Conservation (phyloP, 2,797 vertebrate species). For the Erithacus rubecula region DNA sequence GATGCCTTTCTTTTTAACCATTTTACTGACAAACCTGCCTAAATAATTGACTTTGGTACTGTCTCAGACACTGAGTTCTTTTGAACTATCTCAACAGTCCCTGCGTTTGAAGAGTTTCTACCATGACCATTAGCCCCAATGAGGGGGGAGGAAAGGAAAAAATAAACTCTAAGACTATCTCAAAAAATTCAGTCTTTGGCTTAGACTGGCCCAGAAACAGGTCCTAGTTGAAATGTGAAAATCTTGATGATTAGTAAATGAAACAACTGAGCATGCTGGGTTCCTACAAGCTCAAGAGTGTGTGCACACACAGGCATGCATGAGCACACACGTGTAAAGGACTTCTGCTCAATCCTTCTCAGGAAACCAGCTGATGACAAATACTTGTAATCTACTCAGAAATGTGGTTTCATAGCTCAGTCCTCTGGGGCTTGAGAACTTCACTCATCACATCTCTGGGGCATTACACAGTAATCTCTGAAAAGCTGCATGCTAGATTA, state of each 20-base stretch:
- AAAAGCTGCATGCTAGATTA: not conserved
- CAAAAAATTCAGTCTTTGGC: conserved; percentile 20
- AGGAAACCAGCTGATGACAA: not conserved
- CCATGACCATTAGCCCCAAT: conserved; percentile 49
- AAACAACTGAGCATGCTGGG: not conserved
- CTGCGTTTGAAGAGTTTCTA: conserved; percentile 60
- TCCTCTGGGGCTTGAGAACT: conserved; percentile 13
- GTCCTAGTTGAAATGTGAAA: not conserved
- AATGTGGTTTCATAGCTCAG: conserved; percentile 1
- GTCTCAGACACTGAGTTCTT: conserved; percentile 61
- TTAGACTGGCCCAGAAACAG: not conserved
- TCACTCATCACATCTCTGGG: not conserved
- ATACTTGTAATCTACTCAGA: not conserved
- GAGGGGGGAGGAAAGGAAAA: not conserved
- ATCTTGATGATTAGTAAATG: not conserved
- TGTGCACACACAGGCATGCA: not conserved
- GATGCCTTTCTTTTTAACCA: conserved; percentile 33
- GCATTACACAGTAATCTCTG: not conserved
- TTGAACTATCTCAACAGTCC: conserved; percentile 64
- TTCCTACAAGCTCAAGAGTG: not conserved
- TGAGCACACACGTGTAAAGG: not conserved
- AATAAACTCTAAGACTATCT: conserved; percentile 23
- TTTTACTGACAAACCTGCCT: conserved; percentile 61
- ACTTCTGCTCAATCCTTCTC: not conserved
- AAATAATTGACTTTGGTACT: conserved; percentile 63